Conservation (phyloP, 2,797 vertebrate species). For the Gambusia yucatana region DNA sequence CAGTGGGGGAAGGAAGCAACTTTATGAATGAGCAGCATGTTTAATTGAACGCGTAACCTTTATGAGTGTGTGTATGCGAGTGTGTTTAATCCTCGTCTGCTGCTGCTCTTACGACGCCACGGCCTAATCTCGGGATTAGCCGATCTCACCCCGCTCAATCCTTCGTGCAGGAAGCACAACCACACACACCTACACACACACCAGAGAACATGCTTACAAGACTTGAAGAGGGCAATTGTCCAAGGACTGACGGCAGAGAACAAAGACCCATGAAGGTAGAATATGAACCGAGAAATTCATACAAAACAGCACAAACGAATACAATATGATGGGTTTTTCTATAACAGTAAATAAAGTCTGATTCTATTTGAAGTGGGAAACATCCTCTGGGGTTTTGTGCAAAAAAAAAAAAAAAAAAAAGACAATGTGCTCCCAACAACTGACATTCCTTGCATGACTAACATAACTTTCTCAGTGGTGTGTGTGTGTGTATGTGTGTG, state of each 20-base stretch:
- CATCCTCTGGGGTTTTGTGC: slow-evolving; percentile 12
- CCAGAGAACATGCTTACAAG: not conserved
- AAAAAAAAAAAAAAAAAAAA: slow-evolving; percentile 1
- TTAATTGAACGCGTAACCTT: slow-evolving; percentile 30
- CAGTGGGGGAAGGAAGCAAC: slow-evolving; percentile 34
- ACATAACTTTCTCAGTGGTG: slow-evolving; percentile 66
- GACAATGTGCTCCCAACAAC: slow-evolving; percentile 43
- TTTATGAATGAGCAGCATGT: slow-evolving; percentile 34
- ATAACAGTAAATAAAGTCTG: not conserved
- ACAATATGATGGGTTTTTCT: not conserved
- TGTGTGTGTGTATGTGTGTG: slow-evolving; percentile 11
- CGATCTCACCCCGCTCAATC: slow-evolving; percentile 44
- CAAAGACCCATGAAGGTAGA: not conserved
- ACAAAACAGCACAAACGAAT: not conserved
- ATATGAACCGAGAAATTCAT: not conserved
- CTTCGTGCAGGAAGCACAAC: slow-evolving; percentile 5
- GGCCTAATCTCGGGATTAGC: slow-evolving; percentile 63
- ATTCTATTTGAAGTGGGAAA: slow-evolving; percentile 12
- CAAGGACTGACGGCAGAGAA: not conserved
- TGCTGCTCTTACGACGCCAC: slow-evolving; percentile 53
- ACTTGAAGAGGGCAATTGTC: not conserved
- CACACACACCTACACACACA: slow-evolving; percentile 14
- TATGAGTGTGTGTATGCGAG: slow-evolving; percentile 26
- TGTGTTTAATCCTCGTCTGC: slow-evolving; percentile 43
- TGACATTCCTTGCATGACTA: slow-evolving; percentile 72